These are phyloP conservation scores for Lymantria monacha DNA, from an alignment of 2,888 invertebrate species.

Conservation along the genomic window DNA sequence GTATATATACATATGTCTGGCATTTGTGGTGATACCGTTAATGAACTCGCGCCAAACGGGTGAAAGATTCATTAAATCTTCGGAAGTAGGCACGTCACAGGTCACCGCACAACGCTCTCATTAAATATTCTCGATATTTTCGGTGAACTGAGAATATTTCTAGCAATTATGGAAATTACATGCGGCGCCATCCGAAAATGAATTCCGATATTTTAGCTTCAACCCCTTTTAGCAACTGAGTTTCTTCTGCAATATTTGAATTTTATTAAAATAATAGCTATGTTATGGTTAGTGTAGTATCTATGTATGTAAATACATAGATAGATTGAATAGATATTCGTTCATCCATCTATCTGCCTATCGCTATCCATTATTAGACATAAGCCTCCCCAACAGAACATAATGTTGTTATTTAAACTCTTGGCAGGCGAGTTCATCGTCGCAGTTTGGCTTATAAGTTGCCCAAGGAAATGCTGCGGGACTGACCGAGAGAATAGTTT, in stretches of 20 bases:
- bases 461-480: too few species aligned
- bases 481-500: too few species aligned
- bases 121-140: constrained; percentile 41
- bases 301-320: too few species aligned
- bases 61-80: constrained; percentile 62
- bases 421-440: too few species aligned
- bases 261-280: constrained; percentile 8
- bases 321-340: too few species aligned
- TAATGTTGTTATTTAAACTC: too few species aligned
- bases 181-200: constrained; percentile 27
- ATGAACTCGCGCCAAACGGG: constrained; percentile 46
- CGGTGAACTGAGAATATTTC: constrained; percentile 31
- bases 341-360: too few species aligned
- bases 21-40: constrained; percentile 45
- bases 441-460: too few species aligned
- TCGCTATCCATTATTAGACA: too few species aligned
- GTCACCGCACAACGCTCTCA: constrained; percentile 39
- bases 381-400: too few species aligned
- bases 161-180: constrained; percentile 36
- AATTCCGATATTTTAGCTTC: constrained; percentile 25
- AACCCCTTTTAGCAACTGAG: constrained; percentile 13
- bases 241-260: constrained; percentile 18
- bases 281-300: too few species aligned
- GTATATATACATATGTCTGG: constrained; percentile 17
- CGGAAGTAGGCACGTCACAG: constrained; percentile 44